These are phyloP conservation scores for Dendrophyllia cribrosa DNA, from an alignment of 64 coral and sea anemone species.

Conservation along the genomic window DNA sequence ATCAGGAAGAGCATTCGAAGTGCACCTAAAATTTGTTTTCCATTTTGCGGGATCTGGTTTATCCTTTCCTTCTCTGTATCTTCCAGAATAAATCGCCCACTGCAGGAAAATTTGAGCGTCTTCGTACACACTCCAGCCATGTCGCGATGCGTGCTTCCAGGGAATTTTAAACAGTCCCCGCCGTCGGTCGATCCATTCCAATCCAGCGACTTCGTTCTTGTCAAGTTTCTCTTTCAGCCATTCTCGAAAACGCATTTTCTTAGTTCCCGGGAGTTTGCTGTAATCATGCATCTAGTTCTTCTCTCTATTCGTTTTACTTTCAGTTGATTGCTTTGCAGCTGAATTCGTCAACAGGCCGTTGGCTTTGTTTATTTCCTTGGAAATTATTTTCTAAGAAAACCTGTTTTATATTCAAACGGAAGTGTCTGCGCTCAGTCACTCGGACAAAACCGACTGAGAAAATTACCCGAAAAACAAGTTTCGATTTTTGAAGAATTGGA, in stretches of 20 bases:
- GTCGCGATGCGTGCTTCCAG: constrained; percentile 83
- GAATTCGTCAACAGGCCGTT: background rate
- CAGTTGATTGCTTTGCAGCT: background rate
- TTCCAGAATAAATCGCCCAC: constrained; percentile 92
- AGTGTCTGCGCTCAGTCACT: background rate
- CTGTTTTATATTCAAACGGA: background rate
- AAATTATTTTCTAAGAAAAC: background rate
- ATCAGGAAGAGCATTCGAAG: constrained; percentile 74
- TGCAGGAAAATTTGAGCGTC: constrained; percentile 69
- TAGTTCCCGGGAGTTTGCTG: constrained; percentile 1
- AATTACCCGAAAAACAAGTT: too few relatives aligned
- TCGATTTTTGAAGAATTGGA: too few relatives aligned
- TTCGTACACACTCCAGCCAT: constrained; percentile 43
- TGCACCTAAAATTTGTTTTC: constrained; percentile 96
- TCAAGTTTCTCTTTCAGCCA: constrained; percentile 82
- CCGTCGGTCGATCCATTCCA: constrained; percentile 76
- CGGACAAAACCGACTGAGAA: too few relatives aligned
- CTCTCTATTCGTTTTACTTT: background rate
- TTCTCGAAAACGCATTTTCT: constrained; percentile 74
- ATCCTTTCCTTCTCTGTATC: constrained; percentile 15
- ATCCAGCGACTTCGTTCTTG: constrained; percentile 66
- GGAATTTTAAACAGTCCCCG: constrained; percentile 83
- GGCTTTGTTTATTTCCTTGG: background rate
- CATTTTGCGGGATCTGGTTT: constrained; percentile 63
- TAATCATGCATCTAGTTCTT: constrained; percentile 36